Conservation (phyloP, 2,113 vertebrate species). For the Phrynosoma platyrhinos region DNA sequence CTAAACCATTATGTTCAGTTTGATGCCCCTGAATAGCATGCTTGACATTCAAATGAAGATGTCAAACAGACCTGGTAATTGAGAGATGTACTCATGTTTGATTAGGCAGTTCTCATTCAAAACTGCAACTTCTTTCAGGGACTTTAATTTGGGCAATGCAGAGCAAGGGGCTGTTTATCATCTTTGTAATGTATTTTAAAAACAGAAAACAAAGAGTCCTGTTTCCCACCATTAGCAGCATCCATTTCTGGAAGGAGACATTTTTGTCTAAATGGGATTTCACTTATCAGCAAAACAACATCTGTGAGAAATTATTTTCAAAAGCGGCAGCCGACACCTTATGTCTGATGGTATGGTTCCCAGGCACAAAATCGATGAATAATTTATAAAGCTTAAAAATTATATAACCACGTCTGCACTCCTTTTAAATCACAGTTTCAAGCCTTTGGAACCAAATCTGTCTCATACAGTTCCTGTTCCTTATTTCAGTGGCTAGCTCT, state of each 20-base stretch:
- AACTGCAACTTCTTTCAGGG: neutral
- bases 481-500: neutral
- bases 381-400: neutral
- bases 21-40: neutral
- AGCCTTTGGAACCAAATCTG: neutral
- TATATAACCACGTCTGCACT: conserved; percentile 4
- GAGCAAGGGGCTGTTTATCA: neutral
- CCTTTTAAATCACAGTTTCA: neutral
- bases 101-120: neutral
- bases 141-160: too few species aligned
- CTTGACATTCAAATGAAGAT: neutral
- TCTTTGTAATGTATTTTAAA: neutral
- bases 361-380: neutral
- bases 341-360: neutral
- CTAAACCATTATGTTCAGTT: neutral
- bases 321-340: neutral
- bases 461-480: neutral
- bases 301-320: conserved; percentile 7
- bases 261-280: neutral
- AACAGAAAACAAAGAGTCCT: neutral
- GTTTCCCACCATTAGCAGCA: neutral
- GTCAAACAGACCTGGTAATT: neutral
- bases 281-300: neutral
- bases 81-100: neutral
- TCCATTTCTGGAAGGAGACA: neutral